Base-by-base conservation (phyloP, 1,140 invertebrate species). In the Tetranychus cinnabarinus region DNA sequence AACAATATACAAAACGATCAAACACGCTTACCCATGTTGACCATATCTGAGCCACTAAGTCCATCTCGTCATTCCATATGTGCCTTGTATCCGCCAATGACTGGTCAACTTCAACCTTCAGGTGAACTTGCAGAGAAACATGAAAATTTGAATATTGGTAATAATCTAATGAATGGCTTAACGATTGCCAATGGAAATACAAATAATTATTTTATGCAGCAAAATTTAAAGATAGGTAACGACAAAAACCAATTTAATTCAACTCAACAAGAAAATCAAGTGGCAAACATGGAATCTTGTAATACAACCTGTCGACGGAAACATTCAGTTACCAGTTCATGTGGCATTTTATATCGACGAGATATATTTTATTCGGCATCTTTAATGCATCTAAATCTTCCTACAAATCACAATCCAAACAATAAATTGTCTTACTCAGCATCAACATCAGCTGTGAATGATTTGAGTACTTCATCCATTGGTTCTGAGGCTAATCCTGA, bases 321-420 rank as follows among this genome's bases (percentile, higher is more conserved):
- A 13, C 31, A 56, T 36, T 62, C 64, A 35, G 31, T 31, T 10
- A 60, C 61, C 23, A 23, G 59, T 36, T 60, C 61, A 33, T 66
- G 3, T 69, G 60, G 67, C 63, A 61, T 72, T 64, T 42, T 89
- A 77, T 80, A 84, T 68, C 75, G 86, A 34, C 84, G 83, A 54
- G 88, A 95, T 70, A 81, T 89, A 2, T 81, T 93, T 65, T 90
- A 90, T 70, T 82, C 83, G 67, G 85, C 55, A 15, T 31, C 15
- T 10, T 36, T 36, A n/a, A 56, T 56, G 12, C 15, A 56, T 56
- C 55, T 56, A 36, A 42, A 42, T 42, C 39, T 42, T 42, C 39
- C 39, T 6, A 42, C 39, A 42, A 42, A 42, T 10, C 5, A 5
- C 39, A 42, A 42, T 6, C 10, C 39, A 10, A 42, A 42, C 10